These are phyloP conservation scores for Cotesia vestalis DNA, from an alignment of 1,140 invertebrate species.

Conservation along the genomic window DNA sequence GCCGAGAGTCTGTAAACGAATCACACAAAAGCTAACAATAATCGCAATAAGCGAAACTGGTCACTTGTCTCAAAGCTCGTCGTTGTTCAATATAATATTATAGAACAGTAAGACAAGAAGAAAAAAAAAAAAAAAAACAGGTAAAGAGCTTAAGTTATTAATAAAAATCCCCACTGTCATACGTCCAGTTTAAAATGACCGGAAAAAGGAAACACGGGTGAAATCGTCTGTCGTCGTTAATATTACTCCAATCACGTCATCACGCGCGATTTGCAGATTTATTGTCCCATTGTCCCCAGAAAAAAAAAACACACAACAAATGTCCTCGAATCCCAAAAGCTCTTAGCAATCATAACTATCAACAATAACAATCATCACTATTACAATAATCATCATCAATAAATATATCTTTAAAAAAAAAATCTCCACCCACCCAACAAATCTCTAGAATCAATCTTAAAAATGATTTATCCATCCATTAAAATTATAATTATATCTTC, in stretches of 20 bases:
- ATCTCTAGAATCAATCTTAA: too few species aligned
- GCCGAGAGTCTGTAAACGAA: not conserved
- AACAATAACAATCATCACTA: not conserved
- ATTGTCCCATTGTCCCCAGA: conserved; percentile 19
- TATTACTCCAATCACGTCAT: conserved; percentile 25
- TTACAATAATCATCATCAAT: not conserved
- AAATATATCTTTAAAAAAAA: too few species aligned
- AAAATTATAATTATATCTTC: too few species aligned
- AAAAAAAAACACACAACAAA: not conserved
- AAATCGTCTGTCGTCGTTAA: not conserved
- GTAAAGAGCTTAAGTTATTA: not conserved
- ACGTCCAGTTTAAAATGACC: conserved; percentile 22
- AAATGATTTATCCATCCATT: too few species aligned
- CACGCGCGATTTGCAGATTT: conserved; percentile 8
- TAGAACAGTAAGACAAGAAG: not conserved
- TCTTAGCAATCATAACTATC: not conserved
- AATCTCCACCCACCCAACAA: too few species aligned
- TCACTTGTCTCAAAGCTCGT: too few species aligned
- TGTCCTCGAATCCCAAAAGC: conserved; percentile 15
- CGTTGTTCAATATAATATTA: too few species aligned
- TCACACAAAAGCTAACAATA: too few species aligned
- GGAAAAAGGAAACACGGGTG: conserved; percentile 50
- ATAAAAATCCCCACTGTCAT: too few species aligned
- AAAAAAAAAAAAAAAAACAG: not conserved
- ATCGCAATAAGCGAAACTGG: too few species aligned